These are phyloP conservation scores for Phacellophora camtschatica DNA, from an alignment of 30 jellyfish, hydroid and myxozoan genomes.

Conservation along the genomic window DNA sequence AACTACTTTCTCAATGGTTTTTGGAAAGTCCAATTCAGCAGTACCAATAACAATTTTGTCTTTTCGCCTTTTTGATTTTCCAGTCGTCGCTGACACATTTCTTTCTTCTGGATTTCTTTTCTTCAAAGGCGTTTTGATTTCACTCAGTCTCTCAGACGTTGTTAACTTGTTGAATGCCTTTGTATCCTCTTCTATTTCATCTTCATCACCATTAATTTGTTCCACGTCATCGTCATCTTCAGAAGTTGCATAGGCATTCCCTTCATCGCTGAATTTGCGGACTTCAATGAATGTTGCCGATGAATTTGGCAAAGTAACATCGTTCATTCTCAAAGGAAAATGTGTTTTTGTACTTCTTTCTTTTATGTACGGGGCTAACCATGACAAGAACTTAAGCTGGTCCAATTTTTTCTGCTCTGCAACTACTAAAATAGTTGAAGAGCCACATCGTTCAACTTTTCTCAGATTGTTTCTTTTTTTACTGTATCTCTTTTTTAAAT, in stretches of 20 bases:
- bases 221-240: not conserved
- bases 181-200: not conserved
- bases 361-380: conserved; percentile 38
- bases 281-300: not conserved
- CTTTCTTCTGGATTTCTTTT: not conserved
- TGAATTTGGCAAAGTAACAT: not conserved
- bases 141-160: not conserved
- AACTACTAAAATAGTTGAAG: not conserved
- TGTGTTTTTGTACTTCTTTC: conserved; percentile 5
- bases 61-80: not conserved
- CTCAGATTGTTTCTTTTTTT: conserved; percentile 11
- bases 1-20: not conserved
- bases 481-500: conserved; percentile 43
- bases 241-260: not conserved
- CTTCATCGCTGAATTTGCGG: not conserved
- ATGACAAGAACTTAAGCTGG: conserved; percentile 11
- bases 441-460: conserved; percentile 19
- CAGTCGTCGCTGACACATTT: not conserved
- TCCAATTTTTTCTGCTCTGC: conserved; percentile 7
- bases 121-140: not conserved
- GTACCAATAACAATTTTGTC: not conserved
- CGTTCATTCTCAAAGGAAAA: not conserved
- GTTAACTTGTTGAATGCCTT: not conserved
- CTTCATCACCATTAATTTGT: not conserved
- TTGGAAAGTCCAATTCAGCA: not conserved